phyloP scores from a whole-genome alignment of 2,113 vertebrate genomes.

The Chascanopsetta lugubris region DNA sequence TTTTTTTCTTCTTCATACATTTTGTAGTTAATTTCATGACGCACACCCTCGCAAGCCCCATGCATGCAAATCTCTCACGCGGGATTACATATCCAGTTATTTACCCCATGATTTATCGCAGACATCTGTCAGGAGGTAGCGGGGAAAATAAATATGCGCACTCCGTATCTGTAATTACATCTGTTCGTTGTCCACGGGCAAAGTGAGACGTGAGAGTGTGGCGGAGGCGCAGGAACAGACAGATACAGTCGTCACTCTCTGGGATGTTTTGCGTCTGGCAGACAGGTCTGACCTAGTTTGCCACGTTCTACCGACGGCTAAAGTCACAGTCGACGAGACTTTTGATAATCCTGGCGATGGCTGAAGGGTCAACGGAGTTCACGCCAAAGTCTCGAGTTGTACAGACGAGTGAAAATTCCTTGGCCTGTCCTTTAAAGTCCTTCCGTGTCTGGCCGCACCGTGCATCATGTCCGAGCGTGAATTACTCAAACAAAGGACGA shows the following conservation, averaged over 20 bases:
- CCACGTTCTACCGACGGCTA: conserved; percentile 49
- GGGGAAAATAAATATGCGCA: conserved; percentile 62
- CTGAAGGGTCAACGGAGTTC: conserved; percentile 41
- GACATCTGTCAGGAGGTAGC: conserved; percentile 44
- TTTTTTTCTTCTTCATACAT: too few relatives aligned
- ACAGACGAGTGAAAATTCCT: not conserved
- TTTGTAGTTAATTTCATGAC: too few relatives aligned
- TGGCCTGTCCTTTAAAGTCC: not conserved
- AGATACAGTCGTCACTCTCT: conserved; percentile 67
- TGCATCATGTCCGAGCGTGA: not conserved
- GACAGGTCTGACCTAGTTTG: conserved; percentile 72
- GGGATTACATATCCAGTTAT: conserved; percentile 53
- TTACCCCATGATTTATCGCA: conserved; percentile 53
- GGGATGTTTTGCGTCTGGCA: conserved; percentile 68
- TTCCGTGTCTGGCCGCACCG: not conserved
- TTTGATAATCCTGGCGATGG: conserved; percentile 44
- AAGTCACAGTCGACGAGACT: conserved; percentile 47
- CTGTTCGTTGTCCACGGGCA: conserved; percentile 62
- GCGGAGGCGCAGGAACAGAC: conserved; percentile 40
- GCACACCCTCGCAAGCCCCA: not conserved
- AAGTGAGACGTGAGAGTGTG: conserved; percentile 24
- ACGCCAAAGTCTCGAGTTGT: not conserved
- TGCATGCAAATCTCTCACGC: not conserved
- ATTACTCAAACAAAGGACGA: not conserved
- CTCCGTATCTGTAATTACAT: conserved; percentile 74